Evolutionary conservation across 2,797 vertebrate genomes (phyloP).

Genomic region (Nannoperca obscura): DNA sequence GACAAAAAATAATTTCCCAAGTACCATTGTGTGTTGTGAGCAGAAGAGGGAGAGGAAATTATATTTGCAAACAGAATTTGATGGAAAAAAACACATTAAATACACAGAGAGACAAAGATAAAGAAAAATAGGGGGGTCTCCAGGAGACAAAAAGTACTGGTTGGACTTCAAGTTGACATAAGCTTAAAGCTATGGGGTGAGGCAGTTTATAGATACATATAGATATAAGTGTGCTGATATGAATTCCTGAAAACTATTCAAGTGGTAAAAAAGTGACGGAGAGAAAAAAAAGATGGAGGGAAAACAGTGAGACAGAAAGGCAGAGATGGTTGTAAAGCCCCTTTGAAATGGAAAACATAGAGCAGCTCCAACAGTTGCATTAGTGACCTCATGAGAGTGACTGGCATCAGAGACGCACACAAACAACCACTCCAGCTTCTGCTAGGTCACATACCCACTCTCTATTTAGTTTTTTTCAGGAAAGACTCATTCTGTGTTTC

Average conservation of each 20-base stretch:
- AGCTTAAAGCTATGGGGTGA: background rate
- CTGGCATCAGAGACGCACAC: constrained; percentile 35
- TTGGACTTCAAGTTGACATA: constrained; percentile 13
- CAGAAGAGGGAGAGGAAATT: background rate
- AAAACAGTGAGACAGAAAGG: background rate
- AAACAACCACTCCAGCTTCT: constrained; percentile 43
- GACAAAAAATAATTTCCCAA: constrained; percentile 34
- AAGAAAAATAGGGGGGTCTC: background rate
- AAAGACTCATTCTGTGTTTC: constrained; percentile 23
- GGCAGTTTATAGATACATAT: background rate
- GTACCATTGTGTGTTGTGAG: constrained; percentile 12
- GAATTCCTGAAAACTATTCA: constrained; percentile 20
- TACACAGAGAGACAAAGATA: background rate
- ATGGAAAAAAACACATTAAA: constrained; percentile 20
- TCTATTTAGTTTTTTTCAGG: constrained; percentile 25
- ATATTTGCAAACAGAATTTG: constrained; percentile 45
- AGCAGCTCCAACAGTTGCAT: constrained; percentile 54
- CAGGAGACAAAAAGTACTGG: constrained; percentile 2
- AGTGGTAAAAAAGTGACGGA: constrained; percentile 15
- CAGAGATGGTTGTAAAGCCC: constrained; percentile 48
- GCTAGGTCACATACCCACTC: constrained; percentile 16
- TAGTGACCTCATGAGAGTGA: constrained; percentile 52
- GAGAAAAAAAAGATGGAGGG: constrained; percentile 3
- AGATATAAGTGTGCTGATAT: background rate
- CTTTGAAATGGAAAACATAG: constrained; percentile 53